These are phyloP conservation scores for Chaitophorus viminalis DNA, from an alignment of 2,888 invertebrate species.

Conservation along the genomic window DNA sequence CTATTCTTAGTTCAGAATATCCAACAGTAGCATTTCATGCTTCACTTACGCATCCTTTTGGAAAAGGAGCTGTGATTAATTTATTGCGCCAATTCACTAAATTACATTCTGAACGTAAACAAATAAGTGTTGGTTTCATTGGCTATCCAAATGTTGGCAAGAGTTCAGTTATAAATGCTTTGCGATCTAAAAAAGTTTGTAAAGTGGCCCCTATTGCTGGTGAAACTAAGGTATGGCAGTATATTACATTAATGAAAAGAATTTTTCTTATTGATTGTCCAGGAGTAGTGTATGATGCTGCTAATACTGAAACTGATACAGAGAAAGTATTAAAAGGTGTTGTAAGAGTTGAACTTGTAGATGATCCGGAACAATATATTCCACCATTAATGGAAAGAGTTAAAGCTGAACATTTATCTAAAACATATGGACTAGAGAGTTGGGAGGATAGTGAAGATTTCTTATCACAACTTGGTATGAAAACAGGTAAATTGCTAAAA, in stretches of 20 bases:
- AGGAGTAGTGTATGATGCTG: conserved; percentile 96
- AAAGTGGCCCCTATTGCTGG: conserved; percentile 99
- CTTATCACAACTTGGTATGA: conserved; percentile 86
- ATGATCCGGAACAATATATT: conserved; percentile 95
- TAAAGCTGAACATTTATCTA: conserved; percentile 85
- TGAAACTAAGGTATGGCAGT: conserved; percentile 98
- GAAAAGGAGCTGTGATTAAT: conserved; percentile 96
- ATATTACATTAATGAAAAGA: conserved; percentile 95
- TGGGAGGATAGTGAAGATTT: conserved; percentile 90
- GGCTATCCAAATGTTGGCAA: conserved; percentile 99
- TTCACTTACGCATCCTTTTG: conserved; percentile 98
- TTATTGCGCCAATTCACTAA: conserved; percentile 94
- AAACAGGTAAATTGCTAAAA: conserved; percentile 90
- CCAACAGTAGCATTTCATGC: conserved; percentile 99
- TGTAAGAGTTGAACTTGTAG: conserved; percentile 93
- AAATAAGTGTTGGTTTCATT: conserved; percentile 98
- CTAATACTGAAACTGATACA: conserved; percentile 94
- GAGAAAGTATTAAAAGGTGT: conserved; percentile 97
- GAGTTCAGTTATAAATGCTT: conserved; percentile 96
- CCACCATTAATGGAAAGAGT: conserved; percentile 86
- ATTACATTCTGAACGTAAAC: conserved; percentile 94
- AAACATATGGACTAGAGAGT: conserved; percentile 87
- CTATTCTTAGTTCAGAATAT: conserved; percentile 90
- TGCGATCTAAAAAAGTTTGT: conserved; percentile 96
- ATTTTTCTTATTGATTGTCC: conserved; percentile 99